Conservation (phyloP, 2,113 vertebrate genomes). For the Ictalurus furcatus region DNA sequence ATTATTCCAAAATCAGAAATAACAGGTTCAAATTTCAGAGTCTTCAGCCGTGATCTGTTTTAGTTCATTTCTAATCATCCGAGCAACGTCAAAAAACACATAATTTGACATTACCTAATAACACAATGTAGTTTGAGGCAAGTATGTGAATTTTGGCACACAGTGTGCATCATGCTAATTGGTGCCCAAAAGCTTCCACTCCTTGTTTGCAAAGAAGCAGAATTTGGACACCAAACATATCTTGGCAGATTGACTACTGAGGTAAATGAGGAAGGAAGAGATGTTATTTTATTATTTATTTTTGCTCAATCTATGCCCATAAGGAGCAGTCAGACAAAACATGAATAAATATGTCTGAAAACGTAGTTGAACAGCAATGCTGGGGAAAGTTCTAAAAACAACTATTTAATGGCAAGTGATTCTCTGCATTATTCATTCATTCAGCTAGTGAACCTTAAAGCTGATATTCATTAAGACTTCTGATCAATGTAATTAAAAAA, state of each 20-base stretch:
- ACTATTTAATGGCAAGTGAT: background rate
- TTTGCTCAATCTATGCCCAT: background rate
- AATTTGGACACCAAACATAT: background rate
- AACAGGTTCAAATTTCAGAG: background rate
- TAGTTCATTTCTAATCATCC: background rate
- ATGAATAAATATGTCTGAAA: background rate
- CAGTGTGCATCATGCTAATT: background rate
- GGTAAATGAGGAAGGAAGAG: background rate
- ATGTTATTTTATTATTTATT: background rate
- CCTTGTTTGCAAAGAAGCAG: slow-evolving; percentile 9
- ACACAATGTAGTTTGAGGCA: background rate
- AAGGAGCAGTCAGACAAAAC: background rate
- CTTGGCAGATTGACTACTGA: slow-evolving; percentile 8
- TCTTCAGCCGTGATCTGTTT: background rate
- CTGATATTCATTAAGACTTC: background rate
- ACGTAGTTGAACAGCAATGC: background rate
- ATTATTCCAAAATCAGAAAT: background rate
- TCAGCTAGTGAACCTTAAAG: background rate
- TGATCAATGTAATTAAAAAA: background rate
- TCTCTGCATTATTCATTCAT: background rate
- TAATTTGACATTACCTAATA: background rate
- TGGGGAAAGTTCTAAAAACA: background rate
- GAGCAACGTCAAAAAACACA: background rate
- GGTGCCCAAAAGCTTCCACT: slow-evolving; percentile 20
- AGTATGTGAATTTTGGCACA: slow-evolving; percentile 15